Conservation (phyloP, 2,797 vertebrate genomes). For the Lemur catta region DNA sequence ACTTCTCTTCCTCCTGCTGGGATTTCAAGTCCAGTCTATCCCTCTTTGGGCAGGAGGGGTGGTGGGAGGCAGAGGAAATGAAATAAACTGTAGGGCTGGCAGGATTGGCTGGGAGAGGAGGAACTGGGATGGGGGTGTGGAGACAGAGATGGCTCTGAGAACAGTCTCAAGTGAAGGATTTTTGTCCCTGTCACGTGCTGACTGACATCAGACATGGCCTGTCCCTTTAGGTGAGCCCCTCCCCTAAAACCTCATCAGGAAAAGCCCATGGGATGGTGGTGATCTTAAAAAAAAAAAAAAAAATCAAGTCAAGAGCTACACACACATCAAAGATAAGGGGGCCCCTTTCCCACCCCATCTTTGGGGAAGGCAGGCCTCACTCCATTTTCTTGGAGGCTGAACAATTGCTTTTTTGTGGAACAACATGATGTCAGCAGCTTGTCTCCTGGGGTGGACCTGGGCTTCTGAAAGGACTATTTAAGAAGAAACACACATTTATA, state of each 20-base stretch:
- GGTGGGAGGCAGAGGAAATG: neutral
- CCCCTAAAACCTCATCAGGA: neutral
- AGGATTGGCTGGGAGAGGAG: neutral
- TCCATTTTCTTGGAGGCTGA: neutral
- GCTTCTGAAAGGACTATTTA: constrained; percentile 65
- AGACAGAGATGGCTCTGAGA: too few species aligned
- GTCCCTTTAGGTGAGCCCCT: neutral
- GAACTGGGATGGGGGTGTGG: rapidly evolving
- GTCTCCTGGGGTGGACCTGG: constrained; percentile 7
- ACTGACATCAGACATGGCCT: neutral
- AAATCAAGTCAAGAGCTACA: neutral
- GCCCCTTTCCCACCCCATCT: neutral
- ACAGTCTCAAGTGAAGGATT: neutral
- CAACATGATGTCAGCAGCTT: constrained; percentile 1
- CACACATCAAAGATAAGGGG: neutral
- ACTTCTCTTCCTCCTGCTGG: neutral
- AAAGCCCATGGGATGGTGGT: neutral
- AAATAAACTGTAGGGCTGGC: neutral
- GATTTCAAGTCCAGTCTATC: neutral
- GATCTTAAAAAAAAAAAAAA: neutral
- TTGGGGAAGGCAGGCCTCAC: neutral
- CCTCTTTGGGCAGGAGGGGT: neutral
- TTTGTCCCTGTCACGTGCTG: neutral
- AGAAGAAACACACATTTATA: constrained; percentile 53
- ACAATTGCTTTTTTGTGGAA: constrained; percentile 28